Conservation (phyloP, 2,888 invertebrate species). For the Aquatica leii region DNA sequence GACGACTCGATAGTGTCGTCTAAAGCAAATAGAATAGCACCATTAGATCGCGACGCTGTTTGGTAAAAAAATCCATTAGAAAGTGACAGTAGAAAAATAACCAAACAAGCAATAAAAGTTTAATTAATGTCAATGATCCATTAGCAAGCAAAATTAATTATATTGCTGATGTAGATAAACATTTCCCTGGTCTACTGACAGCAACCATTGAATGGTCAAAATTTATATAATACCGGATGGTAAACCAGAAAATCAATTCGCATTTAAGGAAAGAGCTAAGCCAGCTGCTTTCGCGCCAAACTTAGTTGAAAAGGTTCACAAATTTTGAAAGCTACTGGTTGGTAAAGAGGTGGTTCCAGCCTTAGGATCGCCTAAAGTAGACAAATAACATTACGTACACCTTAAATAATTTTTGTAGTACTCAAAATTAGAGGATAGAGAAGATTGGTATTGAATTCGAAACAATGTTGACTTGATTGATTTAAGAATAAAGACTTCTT, state of each 20-base stretch:
- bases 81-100: too few relatives aligned
- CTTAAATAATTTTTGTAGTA: constrained; percentile 62
- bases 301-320: constrained; percentile 77
- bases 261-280: constrained; percentile 95
- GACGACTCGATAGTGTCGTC: too few relatives aligned
- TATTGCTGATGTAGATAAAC: constrained; percentile 88
- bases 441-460: too few relatives aligned
- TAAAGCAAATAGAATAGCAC: too few relatives aligned
- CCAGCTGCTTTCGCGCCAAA: constrained; percentile 82
- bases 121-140: constrained; percentile 93
- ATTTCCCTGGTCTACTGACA: constrained; percentile 93
- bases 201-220: constrained; percentile 98
- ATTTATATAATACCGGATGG: constrained; percentile 99
- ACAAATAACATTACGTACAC: constrained; percentile 81
- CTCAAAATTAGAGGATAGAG: background rate
- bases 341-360: constrained; percentile 68
- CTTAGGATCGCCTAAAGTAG: constrained; percentile 64
- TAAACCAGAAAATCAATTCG: constrained; percentile 96
- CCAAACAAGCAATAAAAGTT: too few relatives aligned
- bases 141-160: constrained; percentile 84
- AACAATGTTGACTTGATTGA: too few relatives aligned
- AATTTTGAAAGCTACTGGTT: constrained; percentile 75
- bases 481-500: too few relatives aligned
- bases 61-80: too few relatives aligned
- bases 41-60: too few relatives aligned